Evolutionary conservation across 2,888 invertebrate genomes (phyloP).

Genomic region (Willowsia nigromaculata): DNA sequence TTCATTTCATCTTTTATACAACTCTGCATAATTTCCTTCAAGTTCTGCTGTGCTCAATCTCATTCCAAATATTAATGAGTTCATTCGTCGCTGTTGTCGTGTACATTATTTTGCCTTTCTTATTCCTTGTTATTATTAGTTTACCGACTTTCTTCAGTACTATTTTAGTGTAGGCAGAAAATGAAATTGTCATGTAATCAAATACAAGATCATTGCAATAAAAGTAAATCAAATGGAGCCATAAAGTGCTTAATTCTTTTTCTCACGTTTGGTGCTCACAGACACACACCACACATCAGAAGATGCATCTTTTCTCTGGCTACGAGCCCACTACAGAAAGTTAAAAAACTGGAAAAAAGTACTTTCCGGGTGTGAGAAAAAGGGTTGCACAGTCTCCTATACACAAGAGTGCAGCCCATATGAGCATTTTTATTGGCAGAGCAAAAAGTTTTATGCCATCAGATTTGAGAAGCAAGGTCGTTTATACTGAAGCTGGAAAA

Average conservation of each 20-base stretch:
- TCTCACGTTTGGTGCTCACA: constrained; percentile 1
- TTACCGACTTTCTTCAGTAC: background rate
- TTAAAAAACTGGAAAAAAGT: background rate
- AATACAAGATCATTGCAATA: constrained; percentile 61
- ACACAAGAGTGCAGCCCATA: background rate
- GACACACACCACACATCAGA: background rate
- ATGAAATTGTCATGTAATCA: constrained; percentile 57
- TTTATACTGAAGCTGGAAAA: background rate
- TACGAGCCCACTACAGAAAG: background rate
- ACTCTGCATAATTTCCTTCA: background rate
- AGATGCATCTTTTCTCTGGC: constrained; percentile 25
- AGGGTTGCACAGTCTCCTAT: background rate
- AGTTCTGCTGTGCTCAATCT: background rate
- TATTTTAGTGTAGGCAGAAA: background rate
- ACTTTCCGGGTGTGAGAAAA: background rate
- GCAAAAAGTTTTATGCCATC: background rate
- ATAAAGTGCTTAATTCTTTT: constrained; percentile 57
- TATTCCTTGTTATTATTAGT: background rate
- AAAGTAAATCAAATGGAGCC: constrained; percentile 69
- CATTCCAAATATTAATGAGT: constrained; percentile 19
- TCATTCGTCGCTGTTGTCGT: background rate
- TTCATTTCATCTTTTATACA: background rate
- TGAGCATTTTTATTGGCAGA: background rate
- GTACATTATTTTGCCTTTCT: background rate
- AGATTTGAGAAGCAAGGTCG: constrained; percentile 15